Evolutionary conservation across 2,113 vertebrate genomes (phyloP), one percentile per base, ranked within the genome.

Genomic region (Erpornis zantholeuca): DNA sequence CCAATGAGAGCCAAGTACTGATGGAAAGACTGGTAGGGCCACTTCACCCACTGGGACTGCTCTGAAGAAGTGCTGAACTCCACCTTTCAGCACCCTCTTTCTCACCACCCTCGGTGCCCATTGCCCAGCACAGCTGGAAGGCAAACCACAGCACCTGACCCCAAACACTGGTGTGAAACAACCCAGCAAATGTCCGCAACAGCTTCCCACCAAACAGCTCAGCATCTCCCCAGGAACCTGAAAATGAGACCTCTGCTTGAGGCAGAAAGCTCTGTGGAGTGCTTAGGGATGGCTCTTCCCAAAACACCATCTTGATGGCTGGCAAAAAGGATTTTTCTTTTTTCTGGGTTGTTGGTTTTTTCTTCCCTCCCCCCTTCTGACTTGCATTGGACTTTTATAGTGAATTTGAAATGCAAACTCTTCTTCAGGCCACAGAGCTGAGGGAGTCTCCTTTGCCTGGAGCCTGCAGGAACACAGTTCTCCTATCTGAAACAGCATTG

Each of bases 71-170:
- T 5, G 47, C 28, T 49, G 31, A 54, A 19, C 29, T 82, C 33
- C 47, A 23, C 19, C 16, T 60, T 47, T 53, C 22, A 28, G 29
- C 35, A n/a, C n/a, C n/a, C n/a, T n/a, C n/a, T n/a, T 40, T 66
- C 1, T 0, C 44, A 53, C 35, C 2, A 0, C 9, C 44, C 38
- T 29, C 38, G 49, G 36, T 2, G 6, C 45, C 29, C 40, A n/a
- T 0, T 0, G 1, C 21, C 36, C 66, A 70, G 35, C n/a, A 35
- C 16, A 61, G 57, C 29, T 61, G 61, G 40, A 27, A 72, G 45
- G 36, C 16, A 82, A 82, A 73, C 7, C 33, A 40, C 71, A 40
- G 35, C 19, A 45, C 35, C 54, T 50, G 45, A 57, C 15, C 4
- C 17, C 25, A 73, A 27, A 8, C 2, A 6, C 31, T 65, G 35